Conservation (phyloP, 2,113 vertebrate species). For the Oryzias curvinotus region DNA sequence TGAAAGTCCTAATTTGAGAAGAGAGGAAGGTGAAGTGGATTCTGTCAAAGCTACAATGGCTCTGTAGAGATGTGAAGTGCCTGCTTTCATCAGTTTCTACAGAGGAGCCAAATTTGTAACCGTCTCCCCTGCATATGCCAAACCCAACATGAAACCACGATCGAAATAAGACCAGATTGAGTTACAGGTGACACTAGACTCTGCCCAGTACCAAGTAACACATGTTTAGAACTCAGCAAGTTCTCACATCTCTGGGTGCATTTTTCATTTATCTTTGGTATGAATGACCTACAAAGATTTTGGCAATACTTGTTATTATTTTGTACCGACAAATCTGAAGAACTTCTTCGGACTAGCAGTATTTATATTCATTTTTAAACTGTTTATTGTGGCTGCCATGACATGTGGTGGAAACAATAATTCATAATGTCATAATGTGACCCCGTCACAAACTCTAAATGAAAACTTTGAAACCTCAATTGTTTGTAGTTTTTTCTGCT, state of each 20-base stretch:
- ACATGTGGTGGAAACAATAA: no score
- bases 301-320: no score
- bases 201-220: background rate
- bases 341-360: no score
- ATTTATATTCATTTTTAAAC: no score
- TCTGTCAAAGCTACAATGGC: slow-evolving; percentile 25
- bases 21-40: slow-evolving; percentile 56
- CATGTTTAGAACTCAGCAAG: background rate
- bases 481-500: no score
- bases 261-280: background rate
- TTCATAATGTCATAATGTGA: no score
- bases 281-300: background rate
- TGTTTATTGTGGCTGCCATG: no score
- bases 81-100: slow-evolving; percentile 47
- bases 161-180: slow-evolving; percentile 56
- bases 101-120: slow-evolving; percentile 38
- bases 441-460: no score
- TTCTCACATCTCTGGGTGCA: background rate
- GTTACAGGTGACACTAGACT: background rate
- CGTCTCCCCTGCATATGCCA: slow-evolving; percentile 23
- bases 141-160: slow-evolving; percentile 37
- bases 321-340: no score
- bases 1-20: slow-evolving; percentile 59
- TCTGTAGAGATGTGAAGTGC: slow-evolving; percentile 30
- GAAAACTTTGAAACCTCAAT: no score